phyloP scores from a whole-genome alignment of 2,797 vertebrate species.

The Poecilia velifera region DNA sequence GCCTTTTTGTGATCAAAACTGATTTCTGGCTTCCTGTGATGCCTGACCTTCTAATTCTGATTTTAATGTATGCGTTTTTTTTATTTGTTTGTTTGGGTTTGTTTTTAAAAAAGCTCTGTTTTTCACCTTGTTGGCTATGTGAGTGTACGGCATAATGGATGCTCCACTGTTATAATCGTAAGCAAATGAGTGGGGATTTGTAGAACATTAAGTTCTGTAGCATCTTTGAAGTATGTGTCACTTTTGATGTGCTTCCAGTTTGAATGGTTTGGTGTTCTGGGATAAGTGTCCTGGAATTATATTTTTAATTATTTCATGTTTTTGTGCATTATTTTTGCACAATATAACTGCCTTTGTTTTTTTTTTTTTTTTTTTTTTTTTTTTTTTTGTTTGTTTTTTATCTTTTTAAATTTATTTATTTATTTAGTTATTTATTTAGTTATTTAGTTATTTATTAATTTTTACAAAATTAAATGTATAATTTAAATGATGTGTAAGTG shows the following conservation, averaged over 20 bases:
- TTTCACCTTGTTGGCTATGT: background rate
- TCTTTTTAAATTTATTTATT: background rate
- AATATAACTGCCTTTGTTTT: background rate
- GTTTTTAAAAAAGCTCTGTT: background rate
- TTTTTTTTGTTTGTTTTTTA: background rate
- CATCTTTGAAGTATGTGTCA: background rate
- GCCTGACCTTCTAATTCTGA: background rate
- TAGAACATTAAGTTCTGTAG: background rate
- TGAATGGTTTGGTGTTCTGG: background rate
- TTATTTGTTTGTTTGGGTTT: background rate
- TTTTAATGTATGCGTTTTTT: background rate
- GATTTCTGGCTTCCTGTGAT: background rate
- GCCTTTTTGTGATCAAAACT: background rate
- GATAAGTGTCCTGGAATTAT: background rate
- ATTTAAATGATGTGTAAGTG: background rate
- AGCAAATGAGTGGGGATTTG: background rate
- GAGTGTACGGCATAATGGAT: background rate
- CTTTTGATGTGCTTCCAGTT: background rate
- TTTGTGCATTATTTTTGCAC: background rate
- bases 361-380: too few relatives aligned
- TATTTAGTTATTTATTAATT: background rate
- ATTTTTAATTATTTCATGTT: background rate
- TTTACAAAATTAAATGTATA: background rate
- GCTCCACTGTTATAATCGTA: background rate
- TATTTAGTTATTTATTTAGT: too few relatives aligned